Percentiles rank a stretch among this genome's conserved stretches.
phyloP scores from a whole-genome alignment of 1,140 invertebrate genomes.

The Drosophila teissieri region DNA sequence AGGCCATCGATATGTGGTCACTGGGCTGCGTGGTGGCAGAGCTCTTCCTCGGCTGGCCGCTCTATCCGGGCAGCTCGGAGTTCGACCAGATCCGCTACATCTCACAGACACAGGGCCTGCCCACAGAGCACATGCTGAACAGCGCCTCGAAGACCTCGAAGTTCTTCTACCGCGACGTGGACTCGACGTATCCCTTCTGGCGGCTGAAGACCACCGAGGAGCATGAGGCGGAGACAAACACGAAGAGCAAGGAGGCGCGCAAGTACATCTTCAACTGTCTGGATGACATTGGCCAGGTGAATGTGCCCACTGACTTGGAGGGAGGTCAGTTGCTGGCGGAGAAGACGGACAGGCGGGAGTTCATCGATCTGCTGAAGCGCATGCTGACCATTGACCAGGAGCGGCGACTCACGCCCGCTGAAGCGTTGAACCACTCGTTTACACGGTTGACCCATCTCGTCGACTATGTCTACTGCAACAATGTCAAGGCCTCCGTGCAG shows the following conservation, averaged over 20 bases:
- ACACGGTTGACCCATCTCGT: conserved; percentile 96
- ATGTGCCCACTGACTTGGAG: conserved; percentile 98
- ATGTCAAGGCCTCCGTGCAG: conserved; percentile 96
- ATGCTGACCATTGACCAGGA: conserved; percentile 99
- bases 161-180: conserved; percentile 99
- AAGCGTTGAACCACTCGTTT: conserved; percentile 97
- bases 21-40: conserved; percentile 99
- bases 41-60: conserved; percentile 99
- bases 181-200: conserved; percentile 99
- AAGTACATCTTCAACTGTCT: conserved; percentile 99
- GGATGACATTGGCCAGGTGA: conserved; percentile 99
- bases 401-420: conserved; percentile 96
- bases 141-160: conserved; percentile 99
- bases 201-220: conserved; percentile 98
- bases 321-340: conserved; percentile 97
- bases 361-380: conserved; percentile 97
- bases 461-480: conserved; percentile 98
- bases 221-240: conserved; percentile 98
- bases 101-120: conserved; percentile 91
- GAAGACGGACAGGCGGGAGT: conserved; percentile 97
- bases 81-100: conserved; percentile 99
- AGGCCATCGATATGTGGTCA: conserved; percentile 99
- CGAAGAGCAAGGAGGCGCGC: conserved; percentile 99
- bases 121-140: conserved; percentile 99
- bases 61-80: conserved; percentile 99